Evolutionary conservation across 2,888 invertebrate genomes (phyloP).

Genomic region (Eurytoma adleriae): DNA sequence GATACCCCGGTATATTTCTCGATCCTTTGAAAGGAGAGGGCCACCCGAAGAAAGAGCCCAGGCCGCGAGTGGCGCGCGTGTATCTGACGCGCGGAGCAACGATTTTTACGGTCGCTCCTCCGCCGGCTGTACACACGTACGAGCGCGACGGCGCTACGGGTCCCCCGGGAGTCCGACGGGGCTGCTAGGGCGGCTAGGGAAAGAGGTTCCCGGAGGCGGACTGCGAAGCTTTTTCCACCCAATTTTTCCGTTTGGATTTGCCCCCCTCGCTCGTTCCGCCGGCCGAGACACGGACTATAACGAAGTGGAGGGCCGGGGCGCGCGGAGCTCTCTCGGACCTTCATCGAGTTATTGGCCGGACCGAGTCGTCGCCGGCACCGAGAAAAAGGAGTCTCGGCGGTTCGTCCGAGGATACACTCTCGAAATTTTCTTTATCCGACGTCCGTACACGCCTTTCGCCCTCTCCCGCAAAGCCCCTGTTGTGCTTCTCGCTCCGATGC

Average conservation of each 20-base stretch:
- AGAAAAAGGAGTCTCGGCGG: neutral
- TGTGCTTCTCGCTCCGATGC: neutral
- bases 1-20: slow-evolving; percentile 25
- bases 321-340: slow-evolving; percentile 18
- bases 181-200: too few relatives aligned
- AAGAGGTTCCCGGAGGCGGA: too few relatives aligned
- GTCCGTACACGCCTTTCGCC: neutral
- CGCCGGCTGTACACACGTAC: neutral
- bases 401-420: neutral
- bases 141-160: slow-evolving; percentile 27
- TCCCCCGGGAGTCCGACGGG: neutral
- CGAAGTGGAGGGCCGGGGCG: neutral
- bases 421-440: slow-evolving; percentile 23
- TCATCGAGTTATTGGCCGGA: slow-evolving; percentile 43
- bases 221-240: slow-evolving; percentile 45
- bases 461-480: neutral
- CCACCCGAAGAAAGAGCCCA: neutral
- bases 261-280: neutral
- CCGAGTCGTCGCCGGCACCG: neutral
- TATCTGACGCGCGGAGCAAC: slow-evolving; percentile 16
- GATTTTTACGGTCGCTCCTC: slow-evolving; percentile 34
- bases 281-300: neutral
- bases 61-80: neutral
- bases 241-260: slow-evolving; percentile 54
- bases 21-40: neutral